Base-by-base conservation (phyloP, 1,140 invertebrate species). In the Pseudomyrmex gracilis region DNA sequence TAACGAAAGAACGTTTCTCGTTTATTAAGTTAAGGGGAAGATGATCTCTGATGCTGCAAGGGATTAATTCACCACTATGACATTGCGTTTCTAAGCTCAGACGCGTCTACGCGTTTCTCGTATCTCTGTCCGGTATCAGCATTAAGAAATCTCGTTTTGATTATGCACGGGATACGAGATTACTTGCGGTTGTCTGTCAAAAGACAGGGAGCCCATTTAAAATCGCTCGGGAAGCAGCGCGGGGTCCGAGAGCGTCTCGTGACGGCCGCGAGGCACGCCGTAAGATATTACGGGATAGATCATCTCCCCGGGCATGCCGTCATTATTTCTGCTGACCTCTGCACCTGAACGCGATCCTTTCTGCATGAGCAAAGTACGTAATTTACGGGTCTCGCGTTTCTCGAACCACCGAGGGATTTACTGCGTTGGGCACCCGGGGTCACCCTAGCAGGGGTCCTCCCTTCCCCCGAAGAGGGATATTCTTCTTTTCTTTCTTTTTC, bases 361-460 rank as follows among this genome's bases (percentile, higher is more conserved):
- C 91, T 90, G 90, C 91, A 90, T 91, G 89, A 89, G 92, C 87
- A 91, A 92, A 92, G 86, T 90, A 90, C 90, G 90, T 93, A 93
- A 93, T 94, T 93, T 93, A 94, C 93, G 89, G 90, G 90, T 92
- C 91, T 93, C 90, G 90, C 88, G 84, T 91, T 92, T 91, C 90
- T 91, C 89, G 84, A 89, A 90, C 86, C 90, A 85, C 67, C 73
- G 82, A 84, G 90, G 92, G 90, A 93, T 93, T 93, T 93, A 93
- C 92, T 93, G 90, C 92, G 85, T 87, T 87, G 88, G 86, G 85
- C 88, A 88, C 89, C 87, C 73, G 84, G 80, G 91, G 92, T 93
- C 91, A 92, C 85, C 91, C 90, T 92, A 67, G 90, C 91, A 77
- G 92, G 92, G 92, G 90, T 90, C 84, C 86, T 85, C 73, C 64